Evolutionary conservation across 2,113 vertebrate genomes (phyloP).

Genomic region (Macroglossus sobrinus): DNA sequence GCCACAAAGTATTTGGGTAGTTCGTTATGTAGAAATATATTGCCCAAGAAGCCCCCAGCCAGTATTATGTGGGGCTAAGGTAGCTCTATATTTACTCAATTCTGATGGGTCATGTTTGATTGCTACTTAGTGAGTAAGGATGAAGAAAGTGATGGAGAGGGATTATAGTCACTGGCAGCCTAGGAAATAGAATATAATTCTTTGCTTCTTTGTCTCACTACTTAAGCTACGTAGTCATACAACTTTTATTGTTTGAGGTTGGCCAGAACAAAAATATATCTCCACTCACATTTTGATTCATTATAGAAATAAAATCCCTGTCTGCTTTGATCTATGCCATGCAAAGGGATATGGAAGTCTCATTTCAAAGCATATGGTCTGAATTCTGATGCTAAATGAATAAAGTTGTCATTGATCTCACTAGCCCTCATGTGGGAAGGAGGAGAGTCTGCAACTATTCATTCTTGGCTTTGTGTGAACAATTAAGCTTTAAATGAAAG

Average conservation of each 20-base stretch:
- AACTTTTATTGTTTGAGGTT: constrained; percentile 3
- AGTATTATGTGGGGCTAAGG: neutral
- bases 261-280: neutral
- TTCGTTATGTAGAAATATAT: neutral
- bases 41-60: neutral
- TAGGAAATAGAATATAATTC: neutral
- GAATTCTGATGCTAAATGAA: constrained; percentile 45
- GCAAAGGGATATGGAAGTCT: neutral
- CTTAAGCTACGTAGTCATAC: neutral
- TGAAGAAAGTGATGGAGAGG: neutral
- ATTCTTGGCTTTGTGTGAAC: constrained; percentile 34
- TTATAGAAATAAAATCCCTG: constrained; percentile 4
- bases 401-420: constrained; percentile 33
- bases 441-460: neutral
- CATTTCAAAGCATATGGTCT: constrained; percentile 43
- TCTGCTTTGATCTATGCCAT: constrained; percentile 36
- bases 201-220: neutral
- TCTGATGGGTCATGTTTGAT: neutral
- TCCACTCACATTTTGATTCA: neutral
- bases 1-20: neutral
- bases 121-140: neutral
- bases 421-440: neutral
- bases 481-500: constrained; percentile 52
- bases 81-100: neutral
- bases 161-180: neutral